Percentiles rank a stretch among this genome's conserved stretches.
These are phyloP conservation scores for Drosophila equinoxialis DNA, from an alignment of 1,140 invertebrate species.

Conservation along the genomic window DNA sequence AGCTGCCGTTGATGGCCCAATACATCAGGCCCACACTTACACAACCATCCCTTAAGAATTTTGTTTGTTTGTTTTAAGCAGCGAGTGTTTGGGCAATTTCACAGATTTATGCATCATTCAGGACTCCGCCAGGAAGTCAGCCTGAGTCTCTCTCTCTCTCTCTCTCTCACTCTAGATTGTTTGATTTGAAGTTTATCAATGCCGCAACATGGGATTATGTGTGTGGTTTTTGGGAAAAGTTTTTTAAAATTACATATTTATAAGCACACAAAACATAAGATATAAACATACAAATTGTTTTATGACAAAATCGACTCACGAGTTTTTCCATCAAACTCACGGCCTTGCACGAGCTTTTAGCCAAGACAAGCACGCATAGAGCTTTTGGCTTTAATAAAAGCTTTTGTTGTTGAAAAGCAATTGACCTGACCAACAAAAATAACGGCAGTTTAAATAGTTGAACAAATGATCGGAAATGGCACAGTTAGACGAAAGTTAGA, in stretches of 20 bases:
- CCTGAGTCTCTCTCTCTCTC: too few relatives aligned
- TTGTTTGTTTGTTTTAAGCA: conserved; percentile 37
- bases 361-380: not conserved
- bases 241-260: not conserved
- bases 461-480: not conserved
- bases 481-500: not conserved
- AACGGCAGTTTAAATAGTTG: not conserved
- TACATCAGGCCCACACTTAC: not conserved
- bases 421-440: not conserved
- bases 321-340: not conserved
- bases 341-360: not conserved
- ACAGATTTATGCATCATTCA: conserved; percentile 62
- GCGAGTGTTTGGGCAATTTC: conserved; percentile 57
- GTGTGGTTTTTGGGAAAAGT: not conserved
- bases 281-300: too few relatives aligned
- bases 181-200: conserved; percentile 22
- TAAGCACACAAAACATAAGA: too few relatives aligned
- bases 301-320: not conserved
- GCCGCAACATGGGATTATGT: conserved; percentile 5
- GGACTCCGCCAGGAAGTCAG: not conserved
- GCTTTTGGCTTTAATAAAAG: not conserved
- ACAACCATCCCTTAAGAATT: not conserved
- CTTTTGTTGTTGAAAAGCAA: conserved; percentile 7
- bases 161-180: too few relatives aligned
- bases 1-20: conserved; percentile 54